phyloP scores from a whole-genome alignment of 1,140 invertebrate genomes.

The Anastrepha ludens region DNA sequence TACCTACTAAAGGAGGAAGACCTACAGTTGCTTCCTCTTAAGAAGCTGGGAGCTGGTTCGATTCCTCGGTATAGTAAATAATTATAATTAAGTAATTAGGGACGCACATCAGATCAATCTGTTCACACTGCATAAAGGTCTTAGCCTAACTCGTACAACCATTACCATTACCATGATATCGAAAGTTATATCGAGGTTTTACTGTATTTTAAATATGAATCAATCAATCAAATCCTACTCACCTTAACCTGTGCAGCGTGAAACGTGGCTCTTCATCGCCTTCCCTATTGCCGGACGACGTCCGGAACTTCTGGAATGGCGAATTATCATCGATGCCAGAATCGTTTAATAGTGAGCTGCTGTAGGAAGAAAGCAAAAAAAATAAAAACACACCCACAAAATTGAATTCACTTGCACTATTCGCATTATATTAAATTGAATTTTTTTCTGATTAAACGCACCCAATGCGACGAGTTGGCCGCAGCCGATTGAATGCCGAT shows the following conservation, averaged over 20 bases:
- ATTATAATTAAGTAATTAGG: no score
- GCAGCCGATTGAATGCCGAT: slow-evolving; percentile 68
- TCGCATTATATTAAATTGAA: no score
- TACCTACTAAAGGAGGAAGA: no score
- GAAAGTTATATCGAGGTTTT: no score
- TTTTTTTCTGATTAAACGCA: slow-evolving; percentile 53
- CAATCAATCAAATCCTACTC: neutral
- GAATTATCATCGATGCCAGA: slow-evolving; percentile 84
- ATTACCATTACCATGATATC: no score
- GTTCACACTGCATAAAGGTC: no score
- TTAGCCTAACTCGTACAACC: no score
- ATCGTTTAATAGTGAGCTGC: slow-evolving; percentile 80
- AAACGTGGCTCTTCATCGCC: slow-evolving; percentile 76
- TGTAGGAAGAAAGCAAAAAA: neutral
- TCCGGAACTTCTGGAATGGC: slow-evolving; percentile 76
- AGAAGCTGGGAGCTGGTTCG: no score
- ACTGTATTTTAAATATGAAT: no score
- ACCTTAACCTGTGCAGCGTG: slow-evolving; percentile 84
- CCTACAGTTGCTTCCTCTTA: no score
- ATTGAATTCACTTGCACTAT: neutral
- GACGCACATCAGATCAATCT: no score
- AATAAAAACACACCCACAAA: neutral
- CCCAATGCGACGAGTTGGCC: slow-evolving; percentile 68
- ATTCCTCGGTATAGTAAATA: no score
- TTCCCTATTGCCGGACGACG: slow-evolving; percentile 76